Evolutionary conservation across 2,113 vertebrate species (phyloP), one percentile per base, ranked within the genome.

Genomic region (Morone chrysops): DNA sequence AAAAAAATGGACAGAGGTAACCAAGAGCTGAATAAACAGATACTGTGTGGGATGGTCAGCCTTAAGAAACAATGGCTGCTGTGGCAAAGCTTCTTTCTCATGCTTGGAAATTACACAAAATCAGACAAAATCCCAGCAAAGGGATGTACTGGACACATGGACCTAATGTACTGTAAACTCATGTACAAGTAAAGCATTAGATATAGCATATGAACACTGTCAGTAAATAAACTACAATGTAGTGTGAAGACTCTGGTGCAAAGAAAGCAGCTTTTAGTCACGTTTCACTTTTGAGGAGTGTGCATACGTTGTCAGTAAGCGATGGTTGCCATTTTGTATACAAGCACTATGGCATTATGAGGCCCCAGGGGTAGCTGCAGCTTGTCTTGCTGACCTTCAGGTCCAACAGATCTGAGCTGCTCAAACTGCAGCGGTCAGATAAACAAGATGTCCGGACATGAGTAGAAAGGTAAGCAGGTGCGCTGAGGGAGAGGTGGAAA

Each of bases 1-100:
- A 81, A 50, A 68, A 43, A 51, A 43, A 56, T n/a, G 59, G 45
- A 57, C 51, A 4, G 16, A 66, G 14, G 69, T 60, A 83, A 79
- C 84, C 50, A 69, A 17, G 61, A 53, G 9, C 8, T 11, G 51
- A 48, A 66, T 3, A 45, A 31, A 65, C 67, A 72, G 56, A n/a
- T 10, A 5, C 4, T 2, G 50, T 9, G 59, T 17, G 47, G 0
- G 17, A 43, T 0, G 13, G 7, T 61, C 47, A 53, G 20, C 5
- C 22, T 48, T 38, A 38, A 48, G 43, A 65, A 20, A 48, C 20
- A 67, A 31, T 31, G 31, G 31, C 31, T 31, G 31, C 31, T 31
- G 51, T 7, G 10, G 12, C 2, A 7, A 48, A 45, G 51, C 62
- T 20, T 16, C 25, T 59, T 7, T 47, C 51, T 67, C 22, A 22